phyloP scores from a whole-genome alignment of 2,113 vertebrate genomes.

The Megatriorchis doriae region DNA sequence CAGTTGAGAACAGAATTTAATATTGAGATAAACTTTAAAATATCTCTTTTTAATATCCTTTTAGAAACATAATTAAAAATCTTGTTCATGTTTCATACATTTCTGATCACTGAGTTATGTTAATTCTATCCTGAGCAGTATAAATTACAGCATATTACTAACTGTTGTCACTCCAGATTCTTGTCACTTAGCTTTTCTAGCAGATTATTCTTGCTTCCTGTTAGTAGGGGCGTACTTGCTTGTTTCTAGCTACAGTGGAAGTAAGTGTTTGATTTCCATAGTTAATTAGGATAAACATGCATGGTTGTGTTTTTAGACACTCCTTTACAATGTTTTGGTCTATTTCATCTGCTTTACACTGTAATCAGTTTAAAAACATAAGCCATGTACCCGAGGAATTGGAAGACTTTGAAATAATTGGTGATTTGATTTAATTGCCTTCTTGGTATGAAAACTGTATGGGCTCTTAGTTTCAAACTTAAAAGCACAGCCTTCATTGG shows the following conservation, averaged over 20 bases:
- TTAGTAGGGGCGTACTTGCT: neutral
- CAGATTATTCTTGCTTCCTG: neutral
- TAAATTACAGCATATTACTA: neutral
- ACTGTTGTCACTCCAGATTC: neutral
- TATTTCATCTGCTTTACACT: neutral
- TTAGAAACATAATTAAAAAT: neutral
- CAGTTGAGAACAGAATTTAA: neutral
- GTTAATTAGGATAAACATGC: neutral
- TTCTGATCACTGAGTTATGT: neutral
- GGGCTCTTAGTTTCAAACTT: neutral
- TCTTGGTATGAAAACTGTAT: neutral
- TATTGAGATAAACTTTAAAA: neutral
- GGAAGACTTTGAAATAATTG: neutral
- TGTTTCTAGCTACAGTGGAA: neutral
- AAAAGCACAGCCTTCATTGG: neutral
- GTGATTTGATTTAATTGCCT: neutral
- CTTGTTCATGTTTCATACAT: neutral
- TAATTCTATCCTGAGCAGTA: neutral
- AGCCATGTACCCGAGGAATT: neutral
- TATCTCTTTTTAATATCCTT: neutral
- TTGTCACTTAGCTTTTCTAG: neutral
- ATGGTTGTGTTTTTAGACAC: neutral
- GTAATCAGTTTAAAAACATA: neutral
- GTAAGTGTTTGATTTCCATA: neutral
- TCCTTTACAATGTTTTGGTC: neutral